phyloP scores from a whole-genome alignment of 30 jellyfish, hydroid and myxozoan genomes.

The Turritopsis rubra region DNA sequence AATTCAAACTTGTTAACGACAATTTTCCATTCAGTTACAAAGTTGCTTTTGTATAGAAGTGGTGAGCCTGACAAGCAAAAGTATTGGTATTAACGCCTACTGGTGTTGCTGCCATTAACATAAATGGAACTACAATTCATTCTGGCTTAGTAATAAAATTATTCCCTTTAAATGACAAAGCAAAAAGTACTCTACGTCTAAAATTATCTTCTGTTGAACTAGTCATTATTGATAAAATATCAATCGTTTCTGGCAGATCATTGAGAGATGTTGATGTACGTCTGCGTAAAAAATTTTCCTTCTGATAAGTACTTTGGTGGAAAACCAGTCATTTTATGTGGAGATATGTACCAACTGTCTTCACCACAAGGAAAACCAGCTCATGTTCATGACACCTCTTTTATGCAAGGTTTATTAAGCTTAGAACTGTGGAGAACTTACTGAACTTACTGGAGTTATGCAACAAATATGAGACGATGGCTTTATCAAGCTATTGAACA shows the following conservation, averaged over 20 bases:
- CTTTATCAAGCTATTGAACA: constrained; percentile 18
- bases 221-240: constrained; percentile 26
- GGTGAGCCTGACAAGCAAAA: constrained; percentile 10
- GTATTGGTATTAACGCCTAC: constrained; percentile 31
- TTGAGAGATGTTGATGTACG: constrained; percentile 14
- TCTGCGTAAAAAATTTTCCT: constrained; percentile 6
- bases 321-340: constrained; percentile 12
- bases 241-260: constrained; percentile 18
- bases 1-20: constrained; percentile 25
- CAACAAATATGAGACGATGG: constrained; percentile 15
- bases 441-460: constrained; percentile 16
- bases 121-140: constrained; percentile 32
- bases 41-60: not conserved
- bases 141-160: constrained; percentile 18
- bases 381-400: not conserved
- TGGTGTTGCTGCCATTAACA: constrained; percentile 36
- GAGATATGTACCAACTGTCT: constrained; percentile 33
- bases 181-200: not conserved
- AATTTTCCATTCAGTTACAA: constrained; percentile 21
- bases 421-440: constrained; percentile 6
- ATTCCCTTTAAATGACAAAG: not conserved
- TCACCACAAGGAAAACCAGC: constrained; percentile 24
- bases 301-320: constrained; percentile 28
- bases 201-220: constrained; percentile 9
- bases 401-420: not conserved